Evolutionary conservation across 1,140 invertebrate species (phyloP).

Genomic region (Acromyrmex charruanus): DNA sequence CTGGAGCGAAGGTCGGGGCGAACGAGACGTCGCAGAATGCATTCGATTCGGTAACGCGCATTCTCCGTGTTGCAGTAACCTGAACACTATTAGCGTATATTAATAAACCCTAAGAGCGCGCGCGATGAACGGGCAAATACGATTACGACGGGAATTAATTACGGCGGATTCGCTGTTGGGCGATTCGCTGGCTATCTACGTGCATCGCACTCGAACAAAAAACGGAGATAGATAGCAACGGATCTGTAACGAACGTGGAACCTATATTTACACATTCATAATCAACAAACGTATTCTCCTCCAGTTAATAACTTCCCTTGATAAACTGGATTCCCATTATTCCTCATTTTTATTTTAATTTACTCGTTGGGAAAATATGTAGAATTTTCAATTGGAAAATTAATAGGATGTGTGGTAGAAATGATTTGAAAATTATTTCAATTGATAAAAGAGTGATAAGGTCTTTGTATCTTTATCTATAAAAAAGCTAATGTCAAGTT

Average conservation of each 20-base stretch:
- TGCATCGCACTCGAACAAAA: conserved; percentile 17
- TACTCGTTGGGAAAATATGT: neutral
- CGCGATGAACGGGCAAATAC: conserved; percentile 56
- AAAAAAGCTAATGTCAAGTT: neutral
- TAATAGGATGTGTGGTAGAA: neutral
- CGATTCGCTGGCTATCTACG: conserved; percentile 2
- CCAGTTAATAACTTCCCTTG: neutral
- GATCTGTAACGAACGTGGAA: neutral
- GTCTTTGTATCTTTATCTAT: too few species aligned
- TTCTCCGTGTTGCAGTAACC: conserved; percentile 46
- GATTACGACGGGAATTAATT: conserved; percentile 56
- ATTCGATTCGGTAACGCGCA: conserved; percentile 50
- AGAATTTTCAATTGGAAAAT: neutral
- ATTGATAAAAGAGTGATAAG: neutral
- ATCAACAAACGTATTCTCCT: conserved; percentile 24
- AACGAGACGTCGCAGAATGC: conserved; percentile 51
- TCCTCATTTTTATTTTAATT: conserved; percentile 1
- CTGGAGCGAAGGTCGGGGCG: neutral
- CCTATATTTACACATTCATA: neutral
- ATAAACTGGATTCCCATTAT: conserved; percentile 23
- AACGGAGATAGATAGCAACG: neutral
- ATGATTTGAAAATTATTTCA: neutral
- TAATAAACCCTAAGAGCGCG: conserved; percentile 57
- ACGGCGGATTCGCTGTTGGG: conserved; percentile 29
- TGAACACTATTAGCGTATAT: conserved; percentile 49